Base-by-base conservation (phyloP, 2,797 vertebrate genomes). In the Tinamus major region DNA sequence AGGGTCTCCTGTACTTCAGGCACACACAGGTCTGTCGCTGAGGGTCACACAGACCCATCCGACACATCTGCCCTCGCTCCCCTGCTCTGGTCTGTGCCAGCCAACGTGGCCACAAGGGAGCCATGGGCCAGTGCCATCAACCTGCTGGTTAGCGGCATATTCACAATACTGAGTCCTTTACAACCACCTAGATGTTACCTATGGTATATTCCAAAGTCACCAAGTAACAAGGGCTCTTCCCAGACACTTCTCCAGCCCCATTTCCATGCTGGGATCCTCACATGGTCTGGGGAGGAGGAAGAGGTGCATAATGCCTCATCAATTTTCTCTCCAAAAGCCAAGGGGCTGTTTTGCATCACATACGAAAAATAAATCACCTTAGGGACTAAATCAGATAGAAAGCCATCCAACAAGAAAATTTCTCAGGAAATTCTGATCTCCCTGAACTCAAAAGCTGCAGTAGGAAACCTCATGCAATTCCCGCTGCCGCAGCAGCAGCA, bases 401-500 rank as follows among this genome's bases (percentile, higher is more conserved):
- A 15, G 35, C n/a, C 56, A 59, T 8, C 9, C 48, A 26, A 64
- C 33, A 46, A 87, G 64, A 48, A 68, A 91, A 89, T 55, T 77
- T 84, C n/a, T 27, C 77, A 77, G 81, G 31, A 86, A 88, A 70
- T 58, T 86, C 61, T 37, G 27, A 16, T 21, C 26, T 14, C 39
- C 35, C 46, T 37, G 74, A 87, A n/a, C 6, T 15, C 31, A 5
- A 14, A 17, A 24, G 29, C 35, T 85, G 41, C 35, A 61, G 39
- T 6, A 23, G 53, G 49, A 80, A 81, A 37, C 0, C 0, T 44
- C 8, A 17, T 39, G 53, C 33, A 70, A 69, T 33, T 86, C 89
- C 56, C 78, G 70, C 35, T 68, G 93, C 56, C 39, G 41, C 39
- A 12, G 35, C 89, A 80, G 81, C 81, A 75, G 79, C 56, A 68